Conservation (phyloP, 2,888 invertebrate genomes). For the Drosophila ustulata region DNA sequence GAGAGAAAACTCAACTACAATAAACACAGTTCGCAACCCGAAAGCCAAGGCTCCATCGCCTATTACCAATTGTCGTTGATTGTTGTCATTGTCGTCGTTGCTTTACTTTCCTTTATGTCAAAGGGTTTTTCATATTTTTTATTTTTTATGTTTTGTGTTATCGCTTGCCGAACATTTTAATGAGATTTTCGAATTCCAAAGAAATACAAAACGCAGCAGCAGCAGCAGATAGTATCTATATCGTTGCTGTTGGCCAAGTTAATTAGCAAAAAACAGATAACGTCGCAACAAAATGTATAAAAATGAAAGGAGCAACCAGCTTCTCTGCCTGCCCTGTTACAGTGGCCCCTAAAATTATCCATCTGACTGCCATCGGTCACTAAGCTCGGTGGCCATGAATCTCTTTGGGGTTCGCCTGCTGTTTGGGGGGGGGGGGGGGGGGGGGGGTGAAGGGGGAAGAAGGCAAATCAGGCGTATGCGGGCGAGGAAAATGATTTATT, state of each 20-base stretch:
- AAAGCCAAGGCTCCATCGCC: background rate
- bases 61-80: slow-evolving; percentile 6
- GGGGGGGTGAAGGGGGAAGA: slow-evolving; percentile 4
- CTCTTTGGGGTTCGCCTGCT: background rate
- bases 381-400: slow-evolving; percentile 5
- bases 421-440: background rate
- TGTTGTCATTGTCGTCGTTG: slow-evolving; percentile 17
- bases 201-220: slow-evolving; percentile 53
- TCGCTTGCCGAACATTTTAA: slow-evolving; percentile 63
- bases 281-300: slow-evolving; percentile 60
- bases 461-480: slow-evolving; percentile 10
- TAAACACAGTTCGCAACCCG: background rate
- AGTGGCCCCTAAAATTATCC: slow-evolving; percentile 12
- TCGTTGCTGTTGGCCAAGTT: slow-evolving; percentile 51
- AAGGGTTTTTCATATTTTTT: slow-evolving; percentile 9
- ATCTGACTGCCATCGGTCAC: slow-evolving; percentile 28
- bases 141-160: background rate
- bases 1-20: background rate
- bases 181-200: slow-evolving; percentile 67
- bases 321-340: slow-evolving; percentile 2
- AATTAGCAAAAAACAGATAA: slow-evolving; percentile 75
- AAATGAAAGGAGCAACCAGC: slow-evolving; percentile 65
- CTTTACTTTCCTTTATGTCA: slow-evolving; percentile 27
- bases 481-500: slow-evolving; percentile 71
- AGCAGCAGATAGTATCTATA: slow-evolving; percentile 10